Evolutionary conservation across 2,888 invertebrate species (phyloP), one percentile per base, ranked within the genome.

Genomic region (Beris morrisii): DNA sequence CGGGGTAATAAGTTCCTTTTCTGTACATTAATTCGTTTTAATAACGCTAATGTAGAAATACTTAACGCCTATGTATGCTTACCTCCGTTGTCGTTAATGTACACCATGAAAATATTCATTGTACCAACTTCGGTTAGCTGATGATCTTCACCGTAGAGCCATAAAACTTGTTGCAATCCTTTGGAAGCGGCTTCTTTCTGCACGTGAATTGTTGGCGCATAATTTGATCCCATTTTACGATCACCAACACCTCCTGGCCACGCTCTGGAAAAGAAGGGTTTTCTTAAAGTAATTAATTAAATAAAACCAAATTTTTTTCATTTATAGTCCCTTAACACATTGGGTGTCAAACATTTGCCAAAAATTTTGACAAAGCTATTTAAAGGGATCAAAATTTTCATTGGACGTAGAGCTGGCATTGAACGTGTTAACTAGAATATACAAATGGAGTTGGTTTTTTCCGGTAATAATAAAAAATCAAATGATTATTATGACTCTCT

Each of bases 81-180:
- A 95, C 95, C 93, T 86, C 97, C 97, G 76, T 92, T 83, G 64
- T 94, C 91, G 77, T 97, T 93, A 70, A 90, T 84, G 81, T 88
- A 90, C 74, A 92, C 88, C 78, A 95, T 85, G 79, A 98, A 97
- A 64, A 99, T 88, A 78, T 99, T 99, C 99, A 99, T 99, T 12
- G 97, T 93, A 63, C 99, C 99, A 54, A 94, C 97, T 85, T 99
- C 99, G 0, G 99, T 98, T 31, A 99, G 78, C 78, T 95, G 88
- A 76, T 96, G 90, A 75, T 98, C 90, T 1, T 93, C 89, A 3
- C 97, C 98, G 76, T 91, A 97, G 48, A 99, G 83, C 99, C 99
- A 99, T 65, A 99, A 80, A 7, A 96, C 95, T 83, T 98, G 98
- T 73, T 97, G 95, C 71, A 95, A 87, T 1, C 94, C 95, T 74